These are phyloP conservation scores for Steinernema hermaphroditum DNA, from an alignment of 2,888 invertebrate species.

Conservation along the genomic window DNA sequence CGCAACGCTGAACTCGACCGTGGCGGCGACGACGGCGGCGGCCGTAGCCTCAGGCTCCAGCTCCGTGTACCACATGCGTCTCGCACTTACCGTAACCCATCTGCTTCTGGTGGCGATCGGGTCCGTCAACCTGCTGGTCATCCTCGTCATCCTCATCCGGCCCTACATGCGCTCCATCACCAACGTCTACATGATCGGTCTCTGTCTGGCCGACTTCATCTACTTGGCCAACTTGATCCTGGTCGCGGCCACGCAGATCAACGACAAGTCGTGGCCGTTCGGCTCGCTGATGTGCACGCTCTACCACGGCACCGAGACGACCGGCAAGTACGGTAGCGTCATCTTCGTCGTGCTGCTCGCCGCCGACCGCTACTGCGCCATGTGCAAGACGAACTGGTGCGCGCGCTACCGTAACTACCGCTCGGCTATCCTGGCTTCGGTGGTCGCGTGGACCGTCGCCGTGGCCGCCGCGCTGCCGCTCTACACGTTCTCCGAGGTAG, in stretches of 20 bases:
- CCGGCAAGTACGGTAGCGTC: constrained; percentile 64
- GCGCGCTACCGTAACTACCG: constrained; percentile 52
- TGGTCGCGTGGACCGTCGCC: constrained; percentile 59
- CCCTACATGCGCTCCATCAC: constrained; percentile 64
- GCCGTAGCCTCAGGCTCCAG: neutral
- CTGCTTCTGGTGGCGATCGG: constrained; percentile 60
- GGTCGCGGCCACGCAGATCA: constrained; percentile 64
- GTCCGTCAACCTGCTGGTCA: constrained; percentile 60
- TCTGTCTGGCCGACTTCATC: constrained; percentile 65
- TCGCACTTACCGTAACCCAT: constrained; percentile 60
- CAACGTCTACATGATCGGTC: constrained; percentile 63
- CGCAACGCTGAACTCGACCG: neutral
- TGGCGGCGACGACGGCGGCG: neutral
- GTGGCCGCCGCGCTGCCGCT: constrained; percentile 57
- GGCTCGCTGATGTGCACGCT: constrained; percentile 58
- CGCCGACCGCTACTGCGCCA: constrained; percentile 62
- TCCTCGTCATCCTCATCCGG: constrained; percentile 56
- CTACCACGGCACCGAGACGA: constrained; percentile 64
- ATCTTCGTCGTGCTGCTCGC: constrained; percentile 63
- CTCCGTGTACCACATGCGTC: constrained; percentile 49
- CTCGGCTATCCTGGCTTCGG: constrained; percentile 52
- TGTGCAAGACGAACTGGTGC: constrained; percentile 57
- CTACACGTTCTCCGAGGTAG: constrained; percentile 58
- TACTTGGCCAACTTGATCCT: constrained; percentile 60
- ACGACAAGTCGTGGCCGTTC: constrained; percentile 64